Evolutionary conservation across 1,140 invertebrate species (phyloP).

Genomic region (Plectrocnemia conspersa): DNA sequence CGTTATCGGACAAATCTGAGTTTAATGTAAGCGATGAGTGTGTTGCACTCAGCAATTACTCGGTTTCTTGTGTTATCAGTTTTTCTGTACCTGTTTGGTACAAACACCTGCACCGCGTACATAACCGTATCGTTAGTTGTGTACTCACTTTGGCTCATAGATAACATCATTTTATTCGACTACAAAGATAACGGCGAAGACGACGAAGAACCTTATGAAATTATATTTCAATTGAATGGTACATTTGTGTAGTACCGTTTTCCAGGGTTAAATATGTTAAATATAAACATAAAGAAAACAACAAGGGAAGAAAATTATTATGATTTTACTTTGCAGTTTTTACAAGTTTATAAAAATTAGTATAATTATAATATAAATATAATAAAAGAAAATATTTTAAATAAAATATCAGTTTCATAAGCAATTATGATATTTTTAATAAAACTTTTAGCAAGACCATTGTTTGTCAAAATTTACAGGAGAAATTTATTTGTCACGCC

Average conservation of each 20-base stretch:
- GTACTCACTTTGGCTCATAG: not conserved
- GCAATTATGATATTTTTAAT: too few species aligned
- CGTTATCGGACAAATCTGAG: too few species aligned
- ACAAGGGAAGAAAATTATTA: not conserved
- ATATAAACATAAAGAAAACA: not conserved
- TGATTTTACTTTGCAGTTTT: not conserved
- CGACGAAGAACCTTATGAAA: not conserved
- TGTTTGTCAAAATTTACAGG: too few species aligned
- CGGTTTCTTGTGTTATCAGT: too few species aligned
- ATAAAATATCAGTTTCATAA: too few species aligned
- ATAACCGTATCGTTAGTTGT: not conserved
- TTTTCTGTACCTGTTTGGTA: not conserved
- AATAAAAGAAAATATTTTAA: too few species aligned
- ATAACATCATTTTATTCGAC: not conserved
- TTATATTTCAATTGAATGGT: not conserved
- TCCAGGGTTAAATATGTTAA: not conserved
- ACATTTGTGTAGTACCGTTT: not conserved
- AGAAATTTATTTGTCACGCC: too few species aligned
- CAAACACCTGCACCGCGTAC: not conserved
- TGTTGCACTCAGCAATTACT: too few species aligned
- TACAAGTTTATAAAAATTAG: not conserved
- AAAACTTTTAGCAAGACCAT: too few species aligned
- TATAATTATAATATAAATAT: not conserved
- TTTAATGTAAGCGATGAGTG: too few species aligned
- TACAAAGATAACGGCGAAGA: constrained; percentile 1